These are phyloP conservation scores for Eremophila alpestris DNA, from an alignment of 2,797 vertebrate species.

Conservation along the genomic window DNA sequence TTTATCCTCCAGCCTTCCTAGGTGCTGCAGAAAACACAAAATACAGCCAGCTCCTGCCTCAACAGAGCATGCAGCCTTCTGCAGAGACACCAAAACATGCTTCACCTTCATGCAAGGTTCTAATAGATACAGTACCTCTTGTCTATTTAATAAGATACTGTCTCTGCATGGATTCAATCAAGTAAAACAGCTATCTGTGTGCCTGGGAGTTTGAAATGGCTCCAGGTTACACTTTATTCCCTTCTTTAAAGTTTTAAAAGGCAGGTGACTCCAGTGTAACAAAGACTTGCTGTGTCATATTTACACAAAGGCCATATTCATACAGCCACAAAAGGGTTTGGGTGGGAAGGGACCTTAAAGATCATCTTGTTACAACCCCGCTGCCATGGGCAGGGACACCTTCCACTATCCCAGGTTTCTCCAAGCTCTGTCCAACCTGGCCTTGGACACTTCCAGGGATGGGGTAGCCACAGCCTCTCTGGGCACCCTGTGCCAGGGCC, in stretches of 20 bases:
- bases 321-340: neutral
- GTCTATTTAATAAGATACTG: neutral
- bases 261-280: neutral
- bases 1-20: neutral
- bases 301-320: neutral
- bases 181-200: neutral
- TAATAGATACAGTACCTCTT: neutral
- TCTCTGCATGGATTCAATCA: neutral
- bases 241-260: neutral
- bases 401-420: rapidly evolving
- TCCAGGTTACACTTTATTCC: neutral
- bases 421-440: neutral
- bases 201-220: neutral
- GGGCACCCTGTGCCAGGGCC: neutral
- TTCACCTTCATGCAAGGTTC: neutral
- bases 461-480: rapidly evolving
- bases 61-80: neutral
- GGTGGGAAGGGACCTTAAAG: neutral
- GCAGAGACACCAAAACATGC: neutral
- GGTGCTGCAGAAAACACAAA: constrained; percentile 10
- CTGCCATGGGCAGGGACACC: neutral
- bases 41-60: neutral
- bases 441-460: neutral
- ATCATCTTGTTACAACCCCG: rapidly evolving
- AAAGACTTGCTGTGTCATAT: neutral